Base-by-base conservation (phyloP, 2,113 vertebrate species). In the Orthochromis indermauri region DNA sequence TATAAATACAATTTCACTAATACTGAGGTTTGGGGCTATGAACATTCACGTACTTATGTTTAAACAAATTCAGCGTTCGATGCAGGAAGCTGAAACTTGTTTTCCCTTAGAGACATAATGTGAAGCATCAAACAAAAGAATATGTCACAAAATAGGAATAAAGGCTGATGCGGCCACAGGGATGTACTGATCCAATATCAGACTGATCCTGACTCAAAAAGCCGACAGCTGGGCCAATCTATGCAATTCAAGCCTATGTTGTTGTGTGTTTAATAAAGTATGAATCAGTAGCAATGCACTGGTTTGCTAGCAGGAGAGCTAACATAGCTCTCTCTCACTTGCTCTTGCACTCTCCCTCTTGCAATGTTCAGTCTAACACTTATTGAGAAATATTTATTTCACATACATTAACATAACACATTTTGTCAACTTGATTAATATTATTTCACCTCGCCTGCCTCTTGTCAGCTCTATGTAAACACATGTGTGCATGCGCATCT, bases 171-270 rank as follows among this genome's bases (percentile, higher is more conserved):
- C 4, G 2, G 28, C 0, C 73, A 13, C 45, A 78, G 45, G 3
- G 17, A 78, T 51, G 26, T 28, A 51, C 26, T 0, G 16, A 49
- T 49, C 71, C 10, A 0, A 0, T 0, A 31, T 31, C 42, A 12
- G 71, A 26, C 21, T 17, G 68, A 17, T 76, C 6, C 9, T 1
- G 40, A 0, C 40, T 47, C 14, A 76, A 47, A 76, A 76, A 19
- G 40, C 40, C 0, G 10, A 28, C 16, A 3, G 9, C 42, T 49
- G 71, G 24, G 42, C 16, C 16, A 12, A 31, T 31, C 71, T 49
- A 49, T 49, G 16, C 10, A 78, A 31, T 51, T 6, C 26, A 78
- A 51, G 2, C 7, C 45, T 4, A 13, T 31, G 42, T 49, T 28
- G 14, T 28, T 47, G 71, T 31, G 24, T 17, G 10, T 76, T 78